Conservation (phyloP, 2,888 invertebrate genomes). For the Tetropium fuscum region DNA sequence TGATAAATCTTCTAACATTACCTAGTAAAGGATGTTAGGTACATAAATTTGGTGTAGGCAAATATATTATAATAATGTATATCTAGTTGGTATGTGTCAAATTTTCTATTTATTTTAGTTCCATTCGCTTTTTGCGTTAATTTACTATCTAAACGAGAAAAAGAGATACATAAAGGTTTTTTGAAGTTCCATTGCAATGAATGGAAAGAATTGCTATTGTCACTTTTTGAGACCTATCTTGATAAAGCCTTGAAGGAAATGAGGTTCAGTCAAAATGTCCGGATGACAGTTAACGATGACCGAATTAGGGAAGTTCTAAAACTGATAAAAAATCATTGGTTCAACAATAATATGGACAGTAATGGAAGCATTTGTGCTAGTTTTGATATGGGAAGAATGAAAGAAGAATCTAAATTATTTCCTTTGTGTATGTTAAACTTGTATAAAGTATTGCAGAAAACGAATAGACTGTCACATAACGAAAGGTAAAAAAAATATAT, state of each 20-base stretch:
- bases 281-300: slow-evolving; percentile 60
- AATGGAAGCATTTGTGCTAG: slow-evolving; percentile 33
- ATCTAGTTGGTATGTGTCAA: too few relatives aligned
- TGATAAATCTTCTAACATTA: too few relatives aligned
- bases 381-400: slow-evolving; percentile 62
- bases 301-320: slow-evolving; percentile 58
- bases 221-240: slow-evolving; percentile 68
- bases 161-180: slow-evolving; percentile 68
- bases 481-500: slow-evolving; percentile 60
- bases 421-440: slow-evolving; percentile 77
- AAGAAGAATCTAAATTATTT: slow-evolving; percentile 65
- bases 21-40: too few relatives aligned
- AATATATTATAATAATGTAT: too few relatives aligned
- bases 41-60: too few relatives aligned
- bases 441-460: slow-evolving; percentile 67
- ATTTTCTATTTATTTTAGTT: slow-evolving; percentile 62
- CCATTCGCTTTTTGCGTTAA: slow-evolving; percentile 70
- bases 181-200: slow-evolving; percentile 69
- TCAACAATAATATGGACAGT: slow-evolving; percentile 2
- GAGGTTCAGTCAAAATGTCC: slow-evolving; percentile 58
- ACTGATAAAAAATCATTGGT: slow-evolving; percentile 51
- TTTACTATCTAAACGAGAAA: slow-evolving; percentile 69
- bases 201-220: slow-evolving; percentile 69
- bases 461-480: slow-evolving; percentile 75
- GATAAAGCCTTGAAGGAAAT: slow-evolving; percentile 57